A percentile compares a stretch with the other conserved stretches of the same genome.
Conservation (phyloP, 2,888 invertebrate genomes). For the Belgica antarctica region DNA sequence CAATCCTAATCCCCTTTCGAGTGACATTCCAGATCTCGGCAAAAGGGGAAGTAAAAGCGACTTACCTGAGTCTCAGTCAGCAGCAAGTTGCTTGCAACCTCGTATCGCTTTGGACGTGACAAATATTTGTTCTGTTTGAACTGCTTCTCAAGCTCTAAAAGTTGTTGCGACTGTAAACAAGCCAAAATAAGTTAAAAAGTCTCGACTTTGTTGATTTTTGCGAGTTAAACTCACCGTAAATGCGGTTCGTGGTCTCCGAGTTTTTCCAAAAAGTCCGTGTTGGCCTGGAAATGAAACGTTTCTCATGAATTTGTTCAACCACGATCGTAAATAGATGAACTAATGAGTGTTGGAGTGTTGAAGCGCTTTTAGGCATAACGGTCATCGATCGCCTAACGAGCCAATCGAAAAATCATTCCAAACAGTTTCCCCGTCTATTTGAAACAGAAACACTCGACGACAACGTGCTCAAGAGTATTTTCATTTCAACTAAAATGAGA, state of each 20-base stretch:
- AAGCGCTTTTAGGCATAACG: conserved; percentile 4
- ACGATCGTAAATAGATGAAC: neutral
- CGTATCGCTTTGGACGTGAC: conserved; percentile 95
- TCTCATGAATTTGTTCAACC: neutral
- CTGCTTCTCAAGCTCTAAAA: conserved; percentile 96
- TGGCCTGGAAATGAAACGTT: conserved; percentile 57
- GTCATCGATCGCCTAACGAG: conserved; percentile 29
- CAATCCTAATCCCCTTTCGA: conserved; percentile 7
- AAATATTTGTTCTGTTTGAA: conserved; percentile 99
- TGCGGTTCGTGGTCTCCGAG: conserved; percentile 91
- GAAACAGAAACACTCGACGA: conserved; percentile 11
- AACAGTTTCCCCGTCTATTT: neutral
- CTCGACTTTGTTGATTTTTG: too few species aligned
- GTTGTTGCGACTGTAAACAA: conserved; percentile 67
- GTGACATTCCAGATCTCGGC: neutral
- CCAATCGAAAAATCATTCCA: neutral
- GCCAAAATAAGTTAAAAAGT: conserved; percentile 18
- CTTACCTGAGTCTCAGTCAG: conserved; percentile 92
- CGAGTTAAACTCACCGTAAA: conserved; percentile 73
- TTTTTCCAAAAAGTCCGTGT: conserved; percentile 81
- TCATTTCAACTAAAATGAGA: too few species aligned
- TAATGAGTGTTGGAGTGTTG: neutral
- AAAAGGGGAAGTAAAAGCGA: conserved; percentile 1
- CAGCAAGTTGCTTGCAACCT: conserved; percentile 96
- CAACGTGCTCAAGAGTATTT: conserved; percentile 43